A percentile compares a stretch with the other conserved stretches of the same genome.
Conservation (phyloP, 2,113 vertebrate genomes). For the Callithrix jacchus region DNA sequence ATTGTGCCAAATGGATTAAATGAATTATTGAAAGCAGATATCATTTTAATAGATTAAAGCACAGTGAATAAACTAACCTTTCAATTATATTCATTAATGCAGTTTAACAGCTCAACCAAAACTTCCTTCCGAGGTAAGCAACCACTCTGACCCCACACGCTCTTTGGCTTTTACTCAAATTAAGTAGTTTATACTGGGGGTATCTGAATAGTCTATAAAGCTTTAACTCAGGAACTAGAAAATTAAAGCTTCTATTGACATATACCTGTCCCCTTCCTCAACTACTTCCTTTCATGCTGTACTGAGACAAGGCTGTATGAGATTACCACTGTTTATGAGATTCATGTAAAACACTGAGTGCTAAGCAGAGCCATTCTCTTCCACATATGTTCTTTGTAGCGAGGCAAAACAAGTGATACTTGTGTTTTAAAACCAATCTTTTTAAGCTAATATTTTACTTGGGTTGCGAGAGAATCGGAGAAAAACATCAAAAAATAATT, state of each 20-base stretch:
- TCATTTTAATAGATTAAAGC: constrained; percentile 8
- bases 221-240: constrained; percentile 31
- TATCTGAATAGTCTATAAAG: neutral
- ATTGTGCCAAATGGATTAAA: neutral
- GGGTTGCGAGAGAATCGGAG: neutral
- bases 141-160: neutral
- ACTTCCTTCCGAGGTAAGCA: constrained; percentile 18
- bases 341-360: neutral
- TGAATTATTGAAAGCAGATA: neutral
- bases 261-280: neutral
- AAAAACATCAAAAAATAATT: constrained; percentile 21
- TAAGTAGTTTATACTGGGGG: neutral
- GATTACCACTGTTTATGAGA: neutral
- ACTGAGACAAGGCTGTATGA: neutral
- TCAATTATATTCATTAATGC: constrained; percentile 24
- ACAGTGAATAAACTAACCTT: constrained; percentile 36
- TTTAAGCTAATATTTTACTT: neutral
- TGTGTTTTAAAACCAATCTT: neutral
- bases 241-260: neutral
- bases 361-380: neutral
- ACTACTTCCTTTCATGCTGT: neutral
- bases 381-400: neutral
- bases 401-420: neutral
- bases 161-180: neutral
- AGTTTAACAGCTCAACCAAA: neutral